A percentile compares a stretch with the other conserved stretches of the same genome.
Conservation (phyloP, 2,113 vertebrate genomes). For the Nycticorax nycticorax region DNA sequence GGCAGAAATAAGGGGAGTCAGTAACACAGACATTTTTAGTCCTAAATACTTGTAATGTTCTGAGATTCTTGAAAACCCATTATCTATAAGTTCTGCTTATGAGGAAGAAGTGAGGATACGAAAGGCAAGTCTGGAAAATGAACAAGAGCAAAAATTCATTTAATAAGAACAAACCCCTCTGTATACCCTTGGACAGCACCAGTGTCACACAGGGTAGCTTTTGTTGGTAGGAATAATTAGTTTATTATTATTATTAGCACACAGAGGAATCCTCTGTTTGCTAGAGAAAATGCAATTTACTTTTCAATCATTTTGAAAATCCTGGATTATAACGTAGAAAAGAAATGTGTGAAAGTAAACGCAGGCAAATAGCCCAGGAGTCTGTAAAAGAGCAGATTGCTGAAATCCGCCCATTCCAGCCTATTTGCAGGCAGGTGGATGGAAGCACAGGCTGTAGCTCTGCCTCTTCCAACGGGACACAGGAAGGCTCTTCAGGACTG, state of each 20-base stretch:
- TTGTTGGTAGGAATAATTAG: neutral
- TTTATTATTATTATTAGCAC: neutral
- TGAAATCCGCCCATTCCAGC: no score
- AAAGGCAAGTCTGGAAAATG: neutral
- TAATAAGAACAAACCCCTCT: neutral
- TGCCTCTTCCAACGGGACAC: neutral
- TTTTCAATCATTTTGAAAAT: neutral
- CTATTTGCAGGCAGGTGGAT: neutral
- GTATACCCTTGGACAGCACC: neutral
- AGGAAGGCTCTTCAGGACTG: neutral
- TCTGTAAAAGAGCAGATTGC: neutral
- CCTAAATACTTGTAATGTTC: neutral
- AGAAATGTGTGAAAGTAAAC: accelerated
- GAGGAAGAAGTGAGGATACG: neutral
- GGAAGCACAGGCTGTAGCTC: neutral
- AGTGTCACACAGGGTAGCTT: neutral
- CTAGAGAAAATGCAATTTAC: neutral
- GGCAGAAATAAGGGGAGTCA: neutral
- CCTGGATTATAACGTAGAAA: neutral
- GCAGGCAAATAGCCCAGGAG: neutral
- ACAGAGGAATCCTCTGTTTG: neutral
- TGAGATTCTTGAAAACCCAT: neutral
- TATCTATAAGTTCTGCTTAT: neutral
- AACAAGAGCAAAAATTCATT: neutral
- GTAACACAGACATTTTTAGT: neutral